Evolutionary conservation across 2,113 vertebrate genomes (phyloP), one percentile per base, ranked within the genome.

Genomic region (Capricornis sumatraensis): DNA sequence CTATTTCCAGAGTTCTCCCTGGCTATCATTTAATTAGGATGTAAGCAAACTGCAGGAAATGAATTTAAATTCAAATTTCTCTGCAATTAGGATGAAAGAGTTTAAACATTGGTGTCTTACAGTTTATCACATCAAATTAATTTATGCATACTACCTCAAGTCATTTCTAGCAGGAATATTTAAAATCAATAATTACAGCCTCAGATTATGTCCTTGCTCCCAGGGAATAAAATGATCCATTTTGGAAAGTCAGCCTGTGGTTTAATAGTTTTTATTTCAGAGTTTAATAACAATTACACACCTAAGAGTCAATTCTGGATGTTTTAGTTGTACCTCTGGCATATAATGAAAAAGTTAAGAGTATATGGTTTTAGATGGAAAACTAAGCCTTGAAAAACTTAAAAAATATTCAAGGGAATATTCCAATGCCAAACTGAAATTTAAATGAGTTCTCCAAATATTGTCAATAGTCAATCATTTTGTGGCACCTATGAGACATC

Each of bases 101-200:
- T 98, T 98, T 98, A 96, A 98, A 98, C 97, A 97, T 96, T 3
- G 94, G 71, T 97, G 87, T 95, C 40, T 97, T 96, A 89, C 4
- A 96, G 60, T 97, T 98, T 98, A 98, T 97, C 98, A 95, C 53
- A 98, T 98, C 96, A 98, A 98, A 97, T 98, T 98, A 98, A 97
- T 98, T 98, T 98, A 96, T 98, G 86, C 93, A 94, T 89, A 94
- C 96, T 96, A 97, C 90, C 67, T 96, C 74, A 94, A 98, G 98
- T 97, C 50, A 97, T 93, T 98, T 98, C 85, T 96, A 97, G 89
- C 28, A 93, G 47, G 92, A 97, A 96, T 97, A 97, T 97, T 97
- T 98, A 98, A 98, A 98, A 82, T 97, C 93, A 98, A 97, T 98
- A 98, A 98, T 97, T 97, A 97, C 83, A 97, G 96, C 89, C 16